Evolutionary conservation across 1,140 invertebrate species (phyloP).

Genomic region (Chelonus insularis): DNA sequence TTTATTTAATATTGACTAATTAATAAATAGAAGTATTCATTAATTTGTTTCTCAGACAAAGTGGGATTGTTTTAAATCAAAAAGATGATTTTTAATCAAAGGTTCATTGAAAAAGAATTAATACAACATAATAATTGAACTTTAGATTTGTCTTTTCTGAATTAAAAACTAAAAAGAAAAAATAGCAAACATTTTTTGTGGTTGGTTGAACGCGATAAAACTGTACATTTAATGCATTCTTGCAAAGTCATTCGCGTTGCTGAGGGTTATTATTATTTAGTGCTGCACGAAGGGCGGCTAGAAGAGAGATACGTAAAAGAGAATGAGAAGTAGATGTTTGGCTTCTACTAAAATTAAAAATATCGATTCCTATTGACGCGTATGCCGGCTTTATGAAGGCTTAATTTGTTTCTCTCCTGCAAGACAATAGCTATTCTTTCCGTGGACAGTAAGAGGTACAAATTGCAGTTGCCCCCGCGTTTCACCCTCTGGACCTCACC

Average conservation of each 20-base stretch:
- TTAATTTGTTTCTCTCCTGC: conserved; percentile 59
- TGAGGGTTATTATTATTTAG: background rate
- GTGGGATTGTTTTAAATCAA: no score
- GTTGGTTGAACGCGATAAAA: background rate
- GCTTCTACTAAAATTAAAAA: conserved; percentile 62
- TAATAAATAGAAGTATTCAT: no score
- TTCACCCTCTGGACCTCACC: conserved; percentile 18
- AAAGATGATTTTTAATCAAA: no score
- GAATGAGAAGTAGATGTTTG: conserved; percentile 50
- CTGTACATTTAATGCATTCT: background rate
- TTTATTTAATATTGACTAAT: no score
- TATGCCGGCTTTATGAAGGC: conserved; percentile 49
- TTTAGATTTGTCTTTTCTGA: background rate
- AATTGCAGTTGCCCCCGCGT: conserved; percentile 56
- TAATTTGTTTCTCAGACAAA: no score
- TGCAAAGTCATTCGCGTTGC: background rate
- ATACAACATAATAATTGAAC: background rate
- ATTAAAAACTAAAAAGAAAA: background rate
- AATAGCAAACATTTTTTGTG: background rate
- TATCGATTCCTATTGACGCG: conserved; percentile 59
- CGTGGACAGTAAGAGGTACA: conserved; percentile 60
- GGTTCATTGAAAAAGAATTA: no score
- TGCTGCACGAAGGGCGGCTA: conserved; percentile 2
- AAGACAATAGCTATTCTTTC: conserved; percentile 60
- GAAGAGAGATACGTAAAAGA: background rate